Percentiles rank a stretch among this genome's conserved stretches.
These are phyloP conservation scores for Macrocentrus cingulum DNA, from an alignment of 1,140 invertebrate species.

Conservation along the genomic window DNA sequence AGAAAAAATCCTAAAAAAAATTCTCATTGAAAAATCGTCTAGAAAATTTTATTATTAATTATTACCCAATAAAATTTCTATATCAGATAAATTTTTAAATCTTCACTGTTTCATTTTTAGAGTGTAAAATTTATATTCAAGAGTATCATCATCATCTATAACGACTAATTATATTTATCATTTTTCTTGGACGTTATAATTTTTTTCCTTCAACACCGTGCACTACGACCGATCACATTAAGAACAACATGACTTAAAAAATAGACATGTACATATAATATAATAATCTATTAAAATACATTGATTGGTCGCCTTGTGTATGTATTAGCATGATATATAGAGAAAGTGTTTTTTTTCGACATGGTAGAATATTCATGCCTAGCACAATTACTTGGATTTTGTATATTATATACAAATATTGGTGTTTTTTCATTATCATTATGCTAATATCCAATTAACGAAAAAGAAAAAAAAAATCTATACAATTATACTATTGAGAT, in stretches of 20 bases:
- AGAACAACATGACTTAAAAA: slow-evolving; percentile 16
- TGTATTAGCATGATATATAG: not conserved
- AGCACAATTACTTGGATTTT: not conserved
- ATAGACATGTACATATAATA: slow-evolving; percentile 19
- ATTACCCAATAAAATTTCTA: no score
- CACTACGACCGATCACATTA: slow-evolving; percentile 18
- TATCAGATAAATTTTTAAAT: no score
- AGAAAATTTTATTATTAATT: no score
- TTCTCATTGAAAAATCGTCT: no score
- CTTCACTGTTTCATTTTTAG: no score
- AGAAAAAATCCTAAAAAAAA: no score
- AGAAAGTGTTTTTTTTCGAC: not conserved
- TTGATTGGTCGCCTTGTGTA: not conserved
- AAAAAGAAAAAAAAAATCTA: not conserved
- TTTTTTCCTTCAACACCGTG: slow-evolving; percentile 11
- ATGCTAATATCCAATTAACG: not conserved
- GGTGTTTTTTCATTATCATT: not conserved
- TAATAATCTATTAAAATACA: slow-evolving; percentile 8
- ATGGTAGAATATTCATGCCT: not conserved
- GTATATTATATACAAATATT: slow-evolving; percentile 5
- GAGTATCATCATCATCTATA: no score
- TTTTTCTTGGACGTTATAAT: slow-evolving; percentile 17
- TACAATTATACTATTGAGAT: slow-evolving; percentile 4
- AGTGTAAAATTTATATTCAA: no score
- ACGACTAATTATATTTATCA: not conserved